Conservation (phyloP, 2,797 vertebrate genomes). For the Adrianichthys oophorus region DNA sequence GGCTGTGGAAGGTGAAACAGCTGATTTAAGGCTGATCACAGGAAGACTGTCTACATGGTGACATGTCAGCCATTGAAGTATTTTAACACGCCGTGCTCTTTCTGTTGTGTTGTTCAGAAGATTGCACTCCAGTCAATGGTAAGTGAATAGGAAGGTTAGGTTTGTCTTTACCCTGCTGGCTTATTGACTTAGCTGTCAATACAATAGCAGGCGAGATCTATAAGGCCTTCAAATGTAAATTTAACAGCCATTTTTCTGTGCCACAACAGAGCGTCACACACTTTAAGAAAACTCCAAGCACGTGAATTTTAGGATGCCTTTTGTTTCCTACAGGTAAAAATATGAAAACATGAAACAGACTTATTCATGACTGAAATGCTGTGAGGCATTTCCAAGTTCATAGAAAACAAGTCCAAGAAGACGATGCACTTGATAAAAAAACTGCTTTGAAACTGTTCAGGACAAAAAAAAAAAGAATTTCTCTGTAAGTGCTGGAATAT, state of each 20-base stretch:
- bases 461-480: too few relatives aligned
- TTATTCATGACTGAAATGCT: too few relatives aligned
- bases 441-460: too few relatives aligned
- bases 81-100: conserved; percentile 38
- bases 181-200: conserved; percentile 72
- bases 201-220: conserved; percentile 58
- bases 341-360: too few relatives aligned
- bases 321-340: background rate
- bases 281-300: background rate
- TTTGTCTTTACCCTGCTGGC: conserved; percentile 58
- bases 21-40: conserved; percentile 20
- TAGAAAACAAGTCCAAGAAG: too few relatives aligned
- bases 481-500: too few relatives aligned
- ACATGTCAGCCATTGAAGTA: conserved; percentile 13
- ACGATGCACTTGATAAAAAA: too few relatives aligned
- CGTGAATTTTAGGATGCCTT: background rate
- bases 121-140: conserved; percentile 65
- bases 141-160: conserved; percentile 68
- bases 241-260: conserved; percentile 40
- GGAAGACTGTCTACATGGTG: conserved; percentile 17
- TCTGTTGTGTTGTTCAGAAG: conserved; percentile 41
- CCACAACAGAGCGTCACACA: background rate
- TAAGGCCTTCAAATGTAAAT: conserved; percentile 59
- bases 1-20: background rate
- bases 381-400: too few relatives aligned